Evolutionary conservation across 2,888 invertebrate genomes (phyloP), one percentile per base, ranked within the genome.

Genomic region (Aplocera efformata): DNA sequence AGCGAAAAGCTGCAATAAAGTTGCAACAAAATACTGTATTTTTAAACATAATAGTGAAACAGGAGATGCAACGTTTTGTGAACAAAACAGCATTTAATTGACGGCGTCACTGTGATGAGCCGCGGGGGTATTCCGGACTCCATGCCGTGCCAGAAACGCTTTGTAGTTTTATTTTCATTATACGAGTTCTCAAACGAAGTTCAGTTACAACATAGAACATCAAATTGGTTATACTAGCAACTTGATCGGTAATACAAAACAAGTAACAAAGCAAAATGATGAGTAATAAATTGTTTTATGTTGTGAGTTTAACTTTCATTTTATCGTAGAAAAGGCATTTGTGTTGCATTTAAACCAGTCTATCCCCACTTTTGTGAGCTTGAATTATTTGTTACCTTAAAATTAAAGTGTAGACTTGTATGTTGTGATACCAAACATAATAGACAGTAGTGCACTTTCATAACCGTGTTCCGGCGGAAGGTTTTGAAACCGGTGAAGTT

Each of bases 61-160:
- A 11, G 27, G 48, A 49, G 34, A 25, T 33, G 47, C 49, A 42
- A 28, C 31, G 36, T 45, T 48, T 48, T 43, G 50, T 46, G 56
- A 60, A 67, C 60, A 63, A 65, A 63, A 63, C 56, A 48, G 50
- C 46, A 42, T 53, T 54, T 65, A 68, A 69, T 69, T 72, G 69
- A 68, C 67, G 61, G 53, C 60, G 56, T 66, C 65, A 60, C 48
- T 34, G 49, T 53, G 60, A 66, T 62, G 66, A 63, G 46, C 60
- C 40, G 32, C 48, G 43, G 41, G 39, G 20, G 36, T 63, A 62
- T 59, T 65, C 50, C 46, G 46, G 13, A 51, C 13, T 39, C 20
- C 32, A 32, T 9, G 10, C 1, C 9, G 6, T 11, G 11, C 2
- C 13, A 17, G 13, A 3, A 17, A 3, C 5, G 13, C 13, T 17